These are phyloP conservation scores for Lepus oiostolus DNA, from an alignment of 2,797 vertebrate species.

Conservation along the genomic window DNA sequence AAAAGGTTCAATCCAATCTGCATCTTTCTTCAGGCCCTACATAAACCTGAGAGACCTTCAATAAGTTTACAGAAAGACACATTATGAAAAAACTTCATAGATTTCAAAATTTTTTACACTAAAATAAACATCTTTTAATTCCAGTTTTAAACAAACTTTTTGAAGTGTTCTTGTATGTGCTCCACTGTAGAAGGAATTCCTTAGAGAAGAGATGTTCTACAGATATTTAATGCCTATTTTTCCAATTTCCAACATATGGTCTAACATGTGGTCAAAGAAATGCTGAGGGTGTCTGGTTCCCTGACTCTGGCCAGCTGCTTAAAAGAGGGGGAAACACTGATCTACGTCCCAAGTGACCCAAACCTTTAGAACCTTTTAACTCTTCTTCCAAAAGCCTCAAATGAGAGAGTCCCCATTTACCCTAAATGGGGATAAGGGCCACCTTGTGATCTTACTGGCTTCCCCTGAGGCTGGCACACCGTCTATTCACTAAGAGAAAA, in stretches of 20 bases:
- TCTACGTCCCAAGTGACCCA: constrained; percentile 64
- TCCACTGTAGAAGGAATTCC: constrained; percentile 18
- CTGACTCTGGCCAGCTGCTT: constrained; percentile 44
- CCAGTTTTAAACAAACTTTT: no score
- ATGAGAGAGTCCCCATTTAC: constrained; percentile 54
- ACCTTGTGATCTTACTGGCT: constrained; percentile 36
- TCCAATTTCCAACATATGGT: constrained; percentile 75
- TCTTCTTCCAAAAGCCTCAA: constrained; percentile 68
- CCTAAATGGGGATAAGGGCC: constrained; percentile 76
- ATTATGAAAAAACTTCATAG: no score
- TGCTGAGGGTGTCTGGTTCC: constrained; percentile 71
- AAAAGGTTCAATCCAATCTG: neutral
- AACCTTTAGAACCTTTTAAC: constrained; percentile 78
- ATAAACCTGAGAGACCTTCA: neutral
- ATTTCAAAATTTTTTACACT: no score
- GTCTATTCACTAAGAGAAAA: constrained; percentile 65
- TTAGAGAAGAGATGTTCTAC: neutral
- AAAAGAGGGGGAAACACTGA: constrained; percentile 45
- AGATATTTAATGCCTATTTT: constrained; percentile 49
- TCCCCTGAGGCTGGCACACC: constrained; percentile 74
- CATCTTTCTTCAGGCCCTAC: neutral
- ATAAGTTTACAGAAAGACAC: no score
- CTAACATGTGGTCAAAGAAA: constrained; percentile 78
- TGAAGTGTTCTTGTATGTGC: neutral
- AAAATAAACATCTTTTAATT: no score